These are phyloP conservation scores for Eueremaeus valkanovi DNA, from an alignment of 2,888 invertebrate genomes.

Conservation along the genomic window DNA sequence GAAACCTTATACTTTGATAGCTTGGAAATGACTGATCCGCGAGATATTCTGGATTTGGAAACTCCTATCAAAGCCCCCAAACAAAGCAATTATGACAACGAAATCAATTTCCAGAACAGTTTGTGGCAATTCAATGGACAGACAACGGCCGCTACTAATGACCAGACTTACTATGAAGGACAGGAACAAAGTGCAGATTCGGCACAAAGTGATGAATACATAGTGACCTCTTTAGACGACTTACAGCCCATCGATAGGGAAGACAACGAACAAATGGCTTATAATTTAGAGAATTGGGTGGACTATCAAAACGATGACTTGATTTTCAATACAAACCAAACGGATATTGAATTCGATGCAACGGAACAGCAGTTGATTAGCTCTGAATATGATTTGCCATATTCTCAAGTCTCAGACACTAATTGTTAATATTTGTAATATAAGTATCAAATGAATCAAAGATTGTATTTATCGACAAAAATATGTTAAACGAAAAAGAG, in stretches of 20 bases:
- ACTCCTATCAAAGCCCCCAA: neutral
- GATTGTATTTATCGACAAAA: neutral
- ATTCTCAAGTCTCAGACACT: neutral
- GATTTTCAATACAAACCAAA: neutral
- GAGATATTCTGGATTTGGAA: slow-evolving; percentile 23
- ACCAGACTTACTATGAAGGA: neutral
- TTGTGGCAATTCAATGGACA: slow-evolving; percentile 24
- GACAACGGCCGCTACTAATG: neutral
- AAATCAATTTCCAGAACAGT: neutral
- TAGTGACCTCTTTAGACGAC: slow-evolving; percentile 24
- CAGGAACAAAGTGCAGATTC: neutral
- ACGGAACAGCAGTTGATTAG: neutral
- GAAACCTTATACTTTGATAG: slow-evolving; percentile 17
- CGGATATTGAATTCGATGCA: neutral
- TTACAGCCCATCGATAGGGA: slow-evolving; percentile 6
- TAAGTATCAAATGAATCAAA: neutral
- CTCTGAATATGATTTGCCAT: neutral
- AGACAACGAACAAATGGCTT: neutral
- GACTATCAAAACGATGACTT: neutral
- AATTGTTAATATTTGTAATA: neutral
- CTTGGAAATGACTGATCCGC: slow-evolving; percentile 14
- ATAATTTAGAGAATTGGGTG: slow-evolving; percentile 3
- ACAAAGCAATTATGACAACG: neutral
- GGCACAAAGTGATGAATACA: slow-evolving; percentile 26
- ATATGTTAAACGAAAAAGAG: too few relatives aligned